Percentiles rank a stretch among this genome's conserved stretches.
Evolutionary conservation across 2,888 invertebrate genomes (phyloP).

Genomic region (Teleiodes luculella): DNA sequence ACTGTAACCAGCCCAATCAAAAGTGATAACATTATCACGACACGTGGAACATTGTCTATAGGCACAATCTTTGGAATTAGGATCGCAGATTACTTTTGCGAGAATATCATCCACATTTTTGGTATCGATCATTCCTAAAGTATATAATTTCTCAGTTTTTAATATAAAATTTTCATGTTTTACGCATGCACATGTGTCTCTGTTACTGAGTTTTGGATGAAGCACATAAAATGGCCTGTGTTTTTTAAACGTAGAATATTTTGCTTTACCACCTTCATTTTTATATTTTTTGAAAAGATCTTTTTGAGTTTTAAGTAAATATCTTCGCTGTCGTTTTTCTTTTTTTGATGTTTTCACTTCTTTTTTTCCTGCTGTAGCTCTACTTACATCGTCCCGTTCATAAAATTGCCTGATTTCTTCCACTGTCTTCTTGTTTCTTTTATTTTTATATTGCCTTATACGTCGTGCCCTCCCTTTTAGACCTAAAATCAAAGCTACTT

Average conservation of each 20-base stretch:
- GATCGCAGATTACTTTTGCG: too few relatives aligned
- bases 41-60: not conserved
- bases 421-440: not conserved
- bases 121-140: not conserved
- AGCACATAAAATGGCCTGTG: too few relatives aligned
- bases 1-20: not conserved
- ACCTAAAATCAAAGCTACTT: too few relatives aligned
- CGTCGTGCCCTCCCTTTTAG: too few relatives aligned
- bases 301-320: conserved; percentile 17
- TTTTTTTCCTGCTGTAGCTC: conserved; percentile 17
- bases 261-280: conserved; percentile 20
- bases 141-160: too few relatives aligned
- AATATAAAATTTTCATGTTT: too few relatives aligned
- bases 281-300: conserved; percentile 23
- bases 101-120: conserved; percentile 1
- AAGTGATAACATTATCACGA: not conserved
- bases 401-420: conserved; percentile 3
- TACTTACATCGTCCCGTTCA: too few relatives aligned
- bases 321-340: conserved; percentile 20
- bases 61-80: conserved; percentile 1
- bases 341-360: conserved; percentile 20
- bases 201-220: too few relatives aligned
- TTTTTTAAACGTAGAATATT: too few relatives aligned
- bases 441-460: too few relatives aligned
- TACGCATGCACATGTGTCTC: too few relatives aligned